Base-by-base conservation (phyloP, 2,113 vertebrate genomes). In the Dendropsophus ebraccatus region DNA sequence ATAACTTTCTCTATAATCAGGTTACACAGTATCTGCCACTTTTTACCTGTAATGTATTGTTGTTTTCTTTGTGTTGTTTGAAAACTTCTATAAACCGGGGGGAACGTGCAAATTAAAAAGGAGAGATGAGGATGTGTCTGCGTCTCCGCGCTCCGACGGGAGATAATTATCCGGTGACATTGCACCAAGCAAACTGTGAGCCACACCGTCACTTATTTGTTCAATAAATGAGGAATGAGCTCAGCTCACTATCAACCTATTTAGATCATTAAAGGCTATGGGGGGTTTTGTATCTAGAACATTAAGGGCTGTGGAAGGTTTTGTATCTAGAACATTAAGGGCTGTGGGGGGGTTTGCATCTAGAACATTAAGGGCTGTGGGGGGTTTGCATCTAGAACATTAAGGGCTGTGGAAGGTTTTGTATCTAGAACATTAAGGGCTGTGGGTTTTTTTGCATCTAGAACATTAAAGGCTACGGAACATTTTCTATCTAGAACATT, bases 41-140 rank as follows among this genome's bases (percentile, higher is more conserved):
- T 9, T 13, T 19, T 47, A n/a, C 21, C 25, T 50, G 17, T 30
- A 6, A 11, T 32, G 16, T 32, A 49, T 35, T 77, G 17, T 32
- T 54, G 8, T 25, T 14, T 65, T 65, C 60, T 65, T 13, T 23
- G 58, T 62, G 58, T 62, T 62, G 58, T 28, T 62, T 25, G 58
- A 62, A 52, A 52, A 77, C 25, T 21, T 78, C 14, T 32, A 19
- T 56, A 19, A 78, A 56, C 14, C 28, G 28, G 30, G 9, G 6
- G 30, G 50, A 54, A 77, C 11, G 19, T 32, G 74, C 28, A 78
- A 85, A 85, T 85, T 50, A 78, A 85, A 85, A 85, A 85, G 56
- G 19, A 32, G 74, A 67, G 83, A 78, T 37, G 50, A 11, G 65
- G n/a, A 52, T 32, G 45, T 67, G 19, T 85, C 83, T 84, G 35